Base-by-base conservation (phyloP, 2,888 invertebrate genomes). In the Dorcus hopei region DNA sequence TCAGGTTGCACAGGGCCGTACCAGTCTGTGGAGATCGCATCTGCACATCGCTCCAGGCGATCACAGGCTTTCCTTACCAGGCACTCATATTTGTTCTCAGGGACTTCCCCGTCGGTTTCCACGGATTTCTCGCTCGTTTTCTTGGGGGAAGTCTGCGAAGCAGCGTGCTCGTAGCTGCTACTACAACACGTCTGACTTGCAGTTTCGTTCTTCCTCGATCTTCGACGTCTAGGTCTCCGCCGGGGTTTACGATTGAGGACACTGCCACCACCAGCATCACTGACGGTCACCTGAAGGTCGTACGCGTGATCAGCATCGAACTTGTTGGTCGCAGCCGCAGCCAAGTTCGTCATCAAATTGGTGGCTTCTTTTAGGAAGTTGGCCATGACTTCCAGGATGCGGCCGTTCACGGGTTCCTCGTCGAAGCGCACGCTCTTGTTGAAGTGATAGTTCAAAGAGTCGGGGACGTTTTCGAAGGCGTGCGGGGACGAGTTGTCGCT, bases 281-380 rank as follows among this genome's bases (percentile, higher is more conserved):
- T 73, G 5, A 77, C 65, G 2, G 74, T 74, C 6, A 78, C 72
- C 52, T 77, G 69, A 38, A 77, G 54, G 42, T 76, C 75, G 56
- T 70, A 77, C n/a, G 72, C 68, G 33, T 62, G 61, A 7, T 59
- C 53, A 3, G 38, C 65, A 61, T 39, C 26, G 26, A 33, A 48
- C 42, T 19, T 51, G 19, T 72, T 70, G 1, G 59, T 66, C 1
- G 74, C 68, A 4, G 71, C 70, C 38, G 68, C 65, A 7, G 68
- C 70, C 33, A 80, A 59, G 61, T 77, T 78, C 3, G 67, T 70
- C 71, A 80, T 78, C 11, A 80, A 59, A 57, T 67, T 69, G 6
- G 77, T 76, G 3, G 79, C 79, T 71, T 80, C 79, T 61, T 76
- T 76, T 57, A 80, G 68, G 61, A 80, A 80, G 38, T 72, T 72